These are phyloP conservation scores for Idris sp. DNA, from an alignment of 1,140 invertebrate species.

Conservation along the genomic window DNA sequence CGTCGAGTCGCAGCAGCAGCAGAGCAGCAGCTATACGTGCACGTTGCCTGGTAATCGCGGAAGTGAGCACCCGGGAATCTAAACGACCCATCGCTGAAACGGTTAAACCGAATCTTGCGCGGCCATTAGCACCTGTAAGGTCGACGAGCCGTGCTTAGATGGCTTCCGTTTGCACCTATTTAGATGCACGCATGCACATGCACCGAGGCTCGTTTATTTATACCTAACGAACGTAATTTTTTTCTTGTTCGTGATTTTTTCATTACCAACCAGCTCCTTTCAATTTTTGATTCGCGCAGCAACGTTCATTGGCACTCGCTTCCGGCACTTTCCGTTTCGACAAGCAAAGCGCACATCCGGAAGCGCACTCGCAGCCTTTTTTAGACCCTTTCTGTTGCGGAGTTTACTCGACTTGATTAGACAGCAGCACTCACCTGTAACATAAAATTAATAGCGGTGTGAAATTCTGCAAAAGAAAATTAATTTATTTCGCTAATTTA, in stretches of 20 bases:
- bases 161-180: slow-evolving; percentile 53
- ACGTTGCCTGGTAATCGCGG: slow-evolving; percentile 49
- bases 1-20: slow-evolving; percentile 30
- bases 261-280: too few relatives aligned
- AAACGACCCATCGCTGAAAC: slow-evolving; percentile 60
- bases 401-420: too few relatives aligned
- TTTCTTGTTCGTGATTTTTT: too few relatives aligned
- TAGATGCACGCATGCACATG: slow-evolving; percentile 28
- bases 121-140: slow-evolving; percentile 56
- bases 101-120: slow-evolving; percentile 59
- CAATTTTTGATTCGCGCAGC: too few relatives aligned
- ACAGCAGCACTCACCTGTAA: slow-evolving; percentile 8
- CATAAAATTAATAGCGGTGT: neutral
- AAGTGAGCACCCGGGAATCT: slow-evolving; percentile 57
- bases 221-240: too few relatives aligned
- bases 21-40: slow-evolving; percentile 41
- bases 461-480: slow-evolving; percentile 2
- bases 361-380: slow-evolving; percentile 10
- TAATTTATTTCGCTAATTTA: slow-evolving; percentile 9
- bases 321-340: slow-evolving; percentile 18
- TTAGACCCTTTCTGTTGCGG: too few relatives aligned
- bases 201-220: too few relatives aligned
- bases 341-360: neutral
- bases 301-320: neutral
- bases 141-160: slow-evolving; percentile 47